phyloP scores from a whole-genome alignment of 2,113 vertebrate species.

The Spilogale gracilis region DNA sequence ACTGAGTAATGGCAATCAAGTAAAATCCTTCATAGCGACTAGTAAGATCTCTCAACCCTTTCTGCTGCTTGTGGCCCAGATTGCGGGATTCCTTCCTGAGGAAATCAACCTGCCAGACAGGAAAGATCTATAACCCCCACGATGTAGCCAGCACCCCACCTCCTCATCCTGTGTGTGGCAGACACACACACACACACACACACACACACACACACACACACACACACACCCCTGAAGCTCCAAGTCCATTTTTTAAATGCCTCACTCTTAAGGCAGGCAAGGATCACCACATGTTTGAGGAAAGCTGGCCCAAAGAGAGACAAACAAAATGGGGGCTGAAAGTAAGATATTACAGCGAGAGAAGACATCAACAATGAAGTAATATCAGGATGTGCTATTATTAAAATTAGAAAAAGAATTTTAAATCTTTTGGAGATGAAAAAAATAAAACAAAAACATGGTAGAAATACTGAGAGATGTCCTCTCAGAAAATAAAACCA shows the following conservation, averaged over 20 bases:
- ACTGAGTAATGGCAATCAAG: background rate
- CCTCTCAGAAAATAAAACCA: background rate
- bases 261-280: background rate
- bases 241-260: background rate
- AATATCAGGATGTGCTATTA: background rate
- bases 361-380: background rate
- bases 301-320: background rate
- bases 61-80: background rate
- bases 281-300: background rate
- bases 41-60: background rate
- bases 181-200: background rate
- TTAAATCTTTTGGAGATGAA: background rate
- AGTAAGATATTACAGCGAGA: background rate
- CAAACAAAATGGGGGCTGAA: background rate
- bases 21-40: background rate
- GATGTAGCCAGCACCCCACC: background rate
- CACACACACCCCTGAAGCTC: fast-evolving
- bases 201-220: background rate
- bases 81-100: background rate
- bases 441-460: background rate
- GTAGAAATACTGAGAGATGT: background rate
- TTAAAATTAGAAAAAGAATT: background rate
- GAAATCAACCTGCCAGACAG: background rate
- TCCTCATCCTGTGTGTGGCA: background rate
- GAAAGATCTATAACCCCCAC: background rate